phyloP scores from a whole-genome alignment of 2,797 vertebrate species.

The Buphagus erythrorhynchus region DNA sequence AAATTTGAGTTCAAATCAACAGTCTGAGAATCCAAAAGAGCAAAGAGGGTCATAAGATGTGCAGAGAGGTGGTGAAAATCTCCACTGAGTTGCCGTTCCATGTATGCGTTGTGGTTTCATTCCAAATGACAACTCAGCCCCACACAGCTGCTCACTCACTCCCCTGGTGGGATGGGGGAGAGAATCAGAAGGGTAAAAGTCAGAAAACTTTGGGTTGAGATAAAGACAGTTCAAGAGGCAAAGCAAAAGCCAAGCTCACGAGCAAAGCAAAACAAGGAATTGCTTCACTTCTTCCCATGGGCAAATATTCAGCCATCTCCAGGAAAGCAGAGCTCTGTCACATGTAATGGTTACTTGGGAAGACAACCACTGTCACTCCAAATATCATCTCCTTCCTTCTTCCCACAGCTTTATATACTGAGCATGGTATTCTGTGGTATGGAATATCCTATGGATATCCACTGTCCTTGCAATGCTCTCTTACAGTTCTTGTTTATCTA shows the following conservation, averaged over 20 bases:
- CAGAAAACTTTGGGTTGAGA: neutral
- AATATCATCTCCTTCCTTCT: neutral
- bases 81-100: neutral
- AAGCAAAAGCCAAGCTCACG: neutral
- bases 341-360: fast-evolving
- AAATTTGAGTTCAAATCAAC: neutral
- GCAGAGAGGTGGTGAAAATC: neutral
- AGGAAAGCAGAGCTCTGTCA: neutral
- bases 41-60: neutral
- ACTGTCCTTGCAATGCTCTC: neutral
- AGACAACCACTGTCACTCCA: neutral
- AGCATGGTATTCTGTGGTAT: neutral
- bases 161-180: neutral
- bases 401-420: neutral
- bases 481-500: neutral
- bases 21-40: neutral
- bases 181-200: neutral
- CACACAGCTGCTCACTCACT: fast-evolving
- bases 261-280: neutral
- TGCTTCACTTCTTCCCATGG: neutral
- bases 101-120: neutral
- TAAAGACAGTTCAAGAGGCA: neutral
- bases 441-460: neutral
- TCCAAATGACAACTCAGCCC: neutral
- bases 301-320: neutral